phyloP scores from a whole-genome alignment of 2,113 vertebrate genomes.

The Pelmatolapia mariae region DNA sequence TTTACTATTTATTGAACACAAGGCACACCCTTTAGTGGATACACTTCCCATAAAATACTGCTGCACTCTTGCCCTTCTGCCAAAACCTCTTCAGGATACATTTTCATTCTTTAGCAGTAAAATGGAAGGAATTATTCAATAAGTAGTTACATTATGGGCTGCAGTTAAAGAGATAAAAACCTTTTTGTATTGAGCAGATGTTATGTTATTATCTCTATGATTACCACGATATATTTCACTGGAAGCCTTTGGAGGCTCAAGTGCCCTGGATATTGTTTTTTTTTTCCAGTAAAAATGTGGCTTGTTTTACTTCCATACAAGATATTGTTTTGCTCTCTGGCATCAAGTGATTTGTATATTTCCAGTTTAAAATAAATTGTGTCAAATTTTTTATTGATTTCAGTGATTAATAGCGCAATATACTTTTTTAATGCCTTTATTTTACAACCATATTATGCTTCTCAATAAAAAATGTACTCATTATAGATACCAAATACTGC shows the following conservation, averaged over 20 bases:
- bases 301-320: not conserved
- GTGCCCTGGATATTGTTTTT: not conserved
- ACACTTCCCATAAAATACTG: not conserved
- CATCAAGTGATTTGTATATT: not conserved
- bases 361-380: not conserved
- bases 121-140: not conserved
- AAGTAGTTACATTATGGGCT: not conserved
- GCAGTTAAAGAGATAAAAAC: not conserved
- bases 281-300: not conserved
- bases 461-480: not conserved
- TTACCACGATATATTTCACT: not conserved
- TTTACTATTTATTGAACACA: constrained; percentile 12
- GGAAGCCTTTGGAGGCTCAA: not conserved
- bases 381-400: not conserved
- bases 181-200: not conserved
- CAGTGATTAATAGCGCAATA: not conserved
- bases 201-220: not conserved
- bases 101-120: not conserved
- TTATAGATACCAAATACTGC: not conserved
- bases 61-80: not conserved
- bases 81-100: not conserved
- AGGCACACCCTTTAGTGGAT: not conserved
- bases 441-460: not conserved
- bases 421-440: not conserved
- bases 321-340: not conserved